phyloP scores from a whole-genome alignment of 1,140 invertebrate species.

The Drosophila cardini region DNA sequence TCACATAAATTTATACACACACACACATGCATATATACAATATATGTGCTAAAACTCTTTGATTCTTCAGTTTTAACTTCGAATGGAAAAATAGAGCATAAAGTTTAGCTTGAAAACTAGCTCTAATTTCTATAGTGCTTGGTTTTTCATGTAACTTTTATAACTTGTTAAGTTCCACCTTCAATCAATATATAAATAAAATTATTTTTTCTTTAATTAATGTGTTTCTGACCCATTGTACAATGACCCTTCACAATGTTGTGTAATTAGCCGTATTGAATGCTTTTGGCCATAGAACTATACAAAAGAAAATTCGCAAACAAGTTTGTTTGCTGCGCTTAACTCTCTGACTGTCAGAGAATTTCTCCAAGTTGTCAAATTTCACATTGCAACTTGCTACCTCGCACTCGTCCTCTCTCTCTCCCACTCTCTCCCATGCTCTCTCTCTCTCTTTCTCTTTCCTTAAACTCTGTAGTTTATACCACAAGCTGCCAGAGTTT shows the following conservation, averaged over 20 bases:
- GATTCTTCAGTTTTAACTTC: no score
- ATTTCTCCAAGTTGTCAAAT: slow-evolving; percentile 80
- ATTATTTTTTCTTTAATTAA: slow-evolving; percentile 19
- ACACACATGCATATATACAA: no score
- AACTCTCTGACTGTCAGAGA: slow-evolving; percentile 66
- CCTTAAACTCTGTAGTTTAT: not conserved
- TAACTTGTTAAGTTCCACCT: no score
- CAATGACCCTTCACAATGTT: slow-evolving; percentile 43
- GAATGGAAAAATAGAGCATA: no score
- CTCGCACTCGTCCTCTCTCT: not conserved
- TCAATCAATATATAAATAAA: slow-evolving; percentile 1
- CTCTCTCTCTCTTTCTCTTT: not conserved
- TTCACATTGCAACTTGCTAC: slow-evolving; percentile 57
- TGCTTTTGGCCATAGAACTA: slow-evolving; percentile 76
- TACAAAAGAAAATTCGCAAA: slow-evolving; percentile 65
- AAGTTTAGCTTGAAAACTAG: no score
- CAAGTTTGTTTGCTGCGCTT: slow-evolving; percentile 73
- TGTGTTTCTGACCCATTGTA: slow-evolving; percentile 49
- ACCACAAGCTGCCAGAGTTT: slow-evolving; percentile 44
- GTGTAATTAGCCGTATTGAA: slow-evolving; percentile 82
- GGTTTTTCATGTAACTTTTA: no score
- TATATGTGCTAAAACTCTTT: no score
- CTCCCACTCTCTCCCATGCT: not conserved
- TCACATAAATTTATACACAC: not conserved
- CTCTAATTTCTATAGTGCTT: no score